phyloP scores from a whole-genome alignment of 53 echinoderm and acorn worm species.

The Hippasteria phrygiana region DNA sequence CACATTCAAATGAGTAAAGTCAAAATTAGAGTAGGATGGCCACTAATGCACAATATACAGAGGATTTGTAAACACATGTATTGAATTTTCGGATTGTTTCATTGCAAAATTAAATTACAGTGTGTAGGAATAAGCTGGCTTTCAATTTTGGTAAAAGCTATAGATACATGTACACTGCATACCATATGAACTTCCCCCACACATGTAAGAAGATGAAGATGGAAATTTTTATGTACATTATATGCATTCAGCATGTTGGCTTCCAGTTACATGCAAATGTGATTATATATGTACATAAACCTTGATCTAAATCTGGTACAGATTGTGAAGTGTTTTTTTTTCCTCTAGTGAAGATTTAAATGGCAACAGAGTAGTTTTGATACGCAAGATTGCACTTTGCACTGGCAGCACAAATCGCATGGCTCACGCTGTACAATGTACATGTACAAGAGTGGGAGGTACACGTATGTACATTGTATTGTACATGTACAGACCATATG shows the following conservation, averaged over 20 bases:
- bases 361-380: conserved; percentile 28
- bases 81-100: too few relatives aligned
- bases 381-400: conserved; percentile 21
- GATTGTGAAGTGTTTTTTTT: background rate
- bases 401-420: background rate
- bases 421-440: background rate
- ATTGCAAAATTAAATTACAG: too few relatives aligned
- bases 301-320: background rate
- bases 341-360: background rate
- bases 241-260: background rate
- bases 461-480: background rate
- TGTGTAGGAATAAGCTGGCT: too few relatives aligned
- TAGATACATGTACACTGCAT: too few relatives aligned
- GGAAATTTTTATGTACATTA: background rate
- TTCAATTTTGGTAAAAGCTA: too few relatives aligned
- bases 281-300: background rate
- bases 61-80: too few relatives aligned
- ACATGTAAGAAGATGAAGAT: background rate
- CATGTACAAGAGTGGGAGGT: background rate
- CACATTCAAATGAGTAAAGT: background rate
- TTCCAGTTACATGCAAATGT: background rate
- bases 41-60: too few relatives aligned
- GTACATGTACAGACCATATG: background rate
- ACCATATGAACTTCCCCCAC: background rate
- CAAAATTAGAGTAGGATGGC: background rate